A percentile compares a stretch with the other conserved stretches of the same genome.
Conservation (phyloP, 1,140 invertebrate genomes). For the Camponotus pennsylvanicus region DNA sequence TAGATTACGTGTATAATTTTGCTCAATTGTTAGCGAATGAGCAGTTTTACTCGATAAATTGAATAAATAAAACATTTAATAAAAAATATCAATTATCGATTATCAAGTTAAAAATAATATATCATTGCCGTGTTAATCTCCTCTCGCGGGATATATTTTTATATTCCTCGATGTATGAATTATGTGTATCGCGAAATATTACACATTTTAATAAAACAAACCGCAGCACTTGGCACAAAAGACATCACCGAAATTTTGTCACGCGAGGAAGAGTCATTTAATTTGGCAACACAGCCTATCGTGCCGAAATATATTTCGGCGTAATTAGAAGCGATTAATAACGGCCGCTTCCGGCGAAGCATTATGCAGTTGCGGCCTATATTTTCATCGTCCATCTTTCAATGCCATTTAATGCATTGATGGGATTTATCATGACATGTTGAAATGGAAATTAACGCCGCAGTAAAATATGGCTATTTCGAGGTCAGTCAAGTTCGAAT, state of each 20-base stretch:
- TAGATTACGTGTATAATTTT: too few species aligned
- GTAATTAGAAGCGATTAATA: constrained; percentile 56
- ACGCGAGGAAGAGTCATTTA: constrained; percentile 42
- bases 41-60: not conserved
- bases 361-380: constrained; percentile 39
- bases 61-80: not conserved
- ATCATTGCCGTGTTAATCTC: not conserved
- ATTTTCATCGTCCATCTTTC: constrained; percentile 47
- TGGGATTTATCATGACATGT: constrained; percentile 40
- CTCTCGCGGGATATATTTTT: not conserved
- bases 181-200: not conserved
- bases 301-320: constrained; percentile 19
- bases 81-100: not conserved
- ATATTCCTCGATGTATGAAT: not conserved
- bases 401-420: constrained; percentile 45
- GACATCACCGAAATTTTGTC: constrained; percentile 31
- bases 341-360: not conserved
- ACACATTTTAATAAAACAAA: constrained; percentile 40
- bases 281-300: constrained; percentile 11
- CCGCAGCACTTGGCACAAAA: constrained; percentile 29
- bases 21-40: too few species aligned
- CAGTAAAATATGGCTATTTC: constrained; percentile 9
- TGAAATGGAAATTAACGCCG: constrained; percentile 53
- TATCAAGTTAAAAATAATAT: not conserved
- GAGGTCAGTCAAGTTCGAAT: constrained; percentile 16